A percentile compares a stretch with the other conserved stretches of the same genome.
Evolutionary conservation across 2,113 vertebrate genomes (phyloP).

Genomic region (Etheostoma spectabile): DNA sequence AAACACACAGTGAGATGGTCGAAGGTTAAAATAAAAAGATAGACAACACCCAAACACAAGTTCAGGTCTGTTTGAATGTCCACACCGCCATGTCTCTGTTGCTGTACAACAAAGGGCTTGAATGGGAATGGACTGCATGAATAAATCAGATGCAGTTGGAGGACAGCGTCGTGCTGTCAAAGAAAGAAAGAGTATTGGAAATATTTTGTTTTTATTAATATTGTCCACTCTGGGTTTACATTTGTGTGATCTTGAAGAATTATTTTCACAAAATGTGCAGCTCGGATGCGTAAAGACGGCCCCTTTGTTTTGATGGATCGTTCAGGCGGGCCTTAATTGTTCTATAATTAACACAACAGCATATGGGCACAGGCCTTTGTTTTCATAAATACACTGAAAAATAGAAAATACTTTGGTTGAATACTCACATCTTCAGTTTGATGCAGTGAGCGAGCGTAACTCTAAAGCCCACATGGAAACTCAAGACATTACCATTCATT

Average conservation of each 20-base stretch:
- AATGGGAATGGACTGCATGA: conserved; percentile 48
- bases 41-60: too few relatives aligned
- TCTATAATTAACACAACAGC: conserved; percentile 51
- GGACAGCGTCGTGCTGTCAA: not conserved
- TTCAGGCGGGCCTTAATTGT: conserved; percentile 35
- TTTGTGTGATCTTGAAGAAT: not conserved
- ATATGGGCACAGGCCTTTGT: conserved; percentile 46
- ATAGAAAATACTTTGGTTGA: conserved; percentile 48
- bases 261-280: not conserved
- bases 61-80: too few relatives aligned
- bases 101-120: conserved; percentile 33
- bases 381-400: conserved; percentile 53
- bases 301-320: conserved; percentile 36
- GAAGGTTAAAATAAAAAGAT: too few relatives aligned
- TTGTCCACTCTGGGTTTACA: not conserved
- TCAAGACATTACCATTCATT: conserved; percentile 77
- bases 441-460: conserved; percentile 61
- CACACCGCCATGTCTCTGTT: conserved; percentile 16
- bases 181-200: not conserved
- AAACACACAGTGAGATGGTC: too few relatives aligned
- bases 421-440: conserved; percentile 54
- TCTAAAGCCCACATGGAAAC: conserved; percentile 66
- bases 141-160: conserved; percentile 39
- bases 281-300: not conserved
- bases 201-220: not conserved